Conservation (phyloP, 2,797 vertebrate species). For the Telmatherina bonti region DNA sequence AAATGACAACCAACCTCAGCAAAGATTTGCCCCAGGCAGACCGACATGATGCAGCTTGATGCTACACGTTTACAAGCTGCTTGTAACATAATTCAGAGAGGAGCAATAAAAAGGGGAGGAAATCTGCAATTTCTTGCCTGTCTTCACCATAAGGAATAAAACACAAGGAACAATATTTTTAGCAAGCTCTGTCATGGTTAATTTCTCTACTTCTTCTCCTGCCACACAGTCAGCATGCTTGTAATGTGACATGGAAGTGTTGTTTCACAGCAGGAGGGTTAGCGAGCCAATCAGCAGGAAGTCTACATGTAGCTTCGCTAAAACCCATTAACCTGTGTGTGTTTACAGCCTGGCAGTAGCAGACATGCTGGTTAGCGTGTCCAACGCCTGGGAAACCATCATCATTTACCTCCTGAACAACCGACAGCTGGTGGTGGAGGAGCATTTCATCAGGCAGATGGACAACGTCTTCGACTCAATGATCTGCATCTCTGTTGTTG, state of each 20-base stretch:
- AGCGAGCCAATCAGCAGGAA: not conserved
- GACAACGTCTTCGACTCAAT: conserved; percentile 97
- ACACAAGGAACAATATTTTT: not conserved
- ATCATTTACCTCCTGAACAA: conserved; percentile 94
- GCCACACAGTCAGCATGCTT: not conserved
- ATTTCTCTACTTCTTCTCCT: too few species aligned
- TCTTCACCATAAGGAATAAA: not conserved
- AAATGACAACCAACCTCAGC: not conserved
- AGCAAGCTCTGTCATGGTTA: not conserved
- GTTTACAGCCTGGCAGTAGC: conserved; percentile 93
- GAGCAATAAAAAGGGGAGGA: not conserved
- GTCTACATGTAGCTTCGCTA: not conserved
- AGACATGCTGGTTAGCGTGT: conserved; percentile 96
- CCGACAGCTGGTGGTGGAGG: conserved; percentile 87
- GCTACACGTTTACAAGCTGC: not conserved
- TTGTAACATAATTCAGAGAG: not conserved
- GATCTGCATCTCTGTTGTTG: conserved; percentile 97
- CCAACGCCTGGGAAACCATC: conserved; percentile 95
- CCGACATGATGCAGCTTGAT: not conserved
- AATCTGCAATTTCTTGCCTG: not conserved
- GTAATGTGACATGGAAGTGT: conserved; percentile 11
- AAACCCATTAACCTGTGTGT: conserved; percentile 7
- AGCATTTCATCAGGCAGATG: conserved; percentile 91
- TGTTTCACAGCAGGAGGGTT: not conserved
- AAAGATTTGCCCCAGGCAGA: not conserved